A percentile compares a stretch with the other conserved stretches of the same genome.
Conservation (phyloP, 2,113 vertebrate species). For the Poeciliopsis turrubarensis region DNA sequence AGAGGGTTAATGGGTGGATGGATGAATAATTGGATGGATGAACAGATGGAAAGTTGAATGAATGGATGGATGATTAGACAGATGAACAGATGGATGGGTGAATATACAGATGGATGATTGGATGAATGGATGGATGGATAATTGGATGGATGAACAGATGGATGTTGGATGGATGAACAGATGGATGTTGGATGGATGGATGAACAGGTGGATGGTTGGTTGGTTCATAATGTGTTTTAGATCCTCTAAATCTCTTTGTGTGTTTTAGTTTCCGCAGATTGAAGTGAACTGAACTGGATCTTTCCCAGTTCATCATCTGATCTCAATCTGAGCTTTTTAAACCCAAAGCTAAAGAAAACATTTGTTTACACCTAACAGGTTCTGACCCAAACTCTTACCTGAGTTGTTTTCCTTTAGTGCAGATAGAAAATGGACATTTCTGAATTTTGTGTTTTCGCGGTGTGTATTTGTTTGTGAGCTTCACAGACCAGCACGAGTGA, state of each 20-base stretch:
- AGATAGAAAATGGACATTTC: conserved; percentile 34
- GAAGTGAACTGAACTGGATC: not conserved
- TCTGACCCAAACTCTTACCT: conserved; percentile 24
- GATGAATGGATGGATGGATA: too few species aligned
- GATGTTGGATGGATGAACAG: too few species aligned
- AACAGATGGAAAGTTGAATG: too few species aligned
- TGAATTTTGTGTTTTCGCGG: conserved; percentile 29
- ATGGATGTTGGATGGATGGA: too few species aligned
- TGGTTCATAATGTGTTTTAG: not conserved
- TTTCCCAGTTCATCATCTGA: not conserved
- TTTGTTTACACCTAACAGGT: not conserved
- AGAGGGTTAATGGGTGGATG: too few species aligned
- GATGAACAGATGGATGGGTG: too few species aligned
- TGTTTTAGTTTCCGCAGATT: not conserved
- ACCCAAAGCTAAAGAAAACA: conserved; percentile 2
- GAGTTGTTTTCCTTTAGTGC: conserved; percentile 56
- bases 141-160: too few species aligned
- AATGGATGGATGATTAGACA: too few species aligned
- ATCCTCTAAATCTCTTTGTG: not conserved
- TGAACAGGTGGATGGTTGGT: not conserved
- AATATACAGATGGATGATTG: too few species aligned
- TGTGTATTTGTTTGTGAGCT: conserved; percentile 40
- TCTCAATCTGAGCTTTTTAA: not conserved
- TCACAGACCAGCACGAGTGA: conserved; percentile 53
- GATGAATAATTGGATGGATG: too few species aligned